Evolutionary conservation across 2,113 vertebrate genomes (phyloP).

Genomic region (Myiopsitta monachus): DNA sequence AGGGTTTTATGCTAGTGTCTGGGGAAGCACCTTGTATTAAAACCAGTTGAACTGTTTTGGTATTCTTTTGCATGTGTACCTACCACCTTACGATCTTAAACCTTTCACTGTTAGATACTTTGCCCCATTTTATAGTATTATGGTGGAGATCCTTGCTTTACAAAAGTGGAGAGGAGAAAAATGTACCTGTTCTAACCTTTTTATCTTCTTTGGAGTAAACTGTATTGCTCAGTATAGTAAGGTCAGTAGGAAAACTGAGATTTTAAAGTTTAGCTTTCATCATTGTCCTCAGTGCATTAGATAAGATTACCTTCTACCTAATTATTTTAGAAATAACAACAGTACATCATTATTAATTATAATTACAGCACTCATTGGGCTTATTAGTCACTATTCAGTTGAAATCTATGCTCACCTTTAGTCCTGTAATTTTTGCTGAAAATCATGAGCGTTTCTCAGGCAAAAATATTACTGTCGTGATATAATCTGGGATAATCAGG

Average conservation of each 20-base stretch:
- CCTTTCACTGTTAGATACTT: neutral
- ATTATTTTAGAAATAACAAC: neutral
- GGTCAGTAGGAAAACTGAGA: neutral
- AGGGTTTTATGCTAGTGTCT: neutral
- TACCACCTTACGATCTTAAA: neutral
- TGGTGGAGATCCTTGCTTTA: neutral
- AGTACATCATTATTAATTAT: neutral
- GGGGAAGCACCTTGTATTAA: neutral
- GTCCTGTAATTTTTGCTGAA: neutral
- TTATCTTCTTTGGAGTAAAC: neutral
- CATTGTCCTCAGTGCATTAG: neutral
- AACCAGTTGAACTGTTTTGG: neutral
- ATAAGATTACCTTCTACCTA: neutral
- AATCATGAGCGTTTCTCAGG: neutral
- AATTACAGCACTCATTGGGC: neutral
- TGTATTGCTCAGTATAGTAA: neutral
- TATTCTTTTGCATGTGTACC: rapidly evolving
- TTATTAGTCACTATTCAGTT: neutral
- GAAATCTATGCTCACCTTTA: neutral
- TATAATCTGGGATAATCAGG: neutral
- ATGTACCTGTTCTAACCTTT: neutral
- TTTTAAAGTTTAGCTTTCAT: neutral
- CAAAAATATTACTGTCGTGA: neutral
- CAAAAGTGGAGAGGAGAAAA: neutral
- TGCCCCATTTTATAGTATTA: neutral